phyloP scores from a whole-genome alignment of 2,888 invertebrate genomes.

The Plemyria rubiginata region DNA sequence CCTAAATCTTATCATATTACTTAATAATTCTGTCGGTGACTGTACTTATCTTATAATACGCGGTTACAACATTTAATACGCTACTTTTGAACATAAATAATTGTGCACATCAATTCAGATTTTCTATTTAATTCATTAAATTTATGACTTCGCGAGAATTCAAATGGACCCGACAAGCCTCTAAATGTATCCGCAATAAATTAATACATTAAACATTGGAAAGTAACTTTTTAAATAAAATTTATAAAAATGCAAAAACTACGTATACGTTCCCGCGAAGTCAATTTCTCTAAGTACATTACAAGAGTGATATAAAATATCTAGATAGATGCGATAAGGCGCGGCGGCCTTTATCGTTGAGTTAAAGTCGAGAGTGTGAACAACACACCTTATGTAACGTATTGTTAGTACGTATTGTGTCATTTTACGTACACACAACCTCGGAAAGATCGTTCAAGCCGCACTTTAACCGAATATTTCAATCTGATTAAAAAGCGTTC shows the following conservation, averaged over 20 bases:
- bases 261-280: conserved; percentile 46
- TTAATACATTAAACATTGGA: conserved; percentile 36
- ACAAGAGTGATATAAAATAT: conserved; percentile 5
- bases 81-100: conserved; percentile 46
- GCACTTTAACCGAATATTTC: neutral
- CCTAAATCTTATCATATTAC: conserved; percentile 28
- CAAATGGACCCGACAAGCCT: conserved; percentile 36
- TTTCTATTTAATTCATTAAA: conserved; percentile 32
- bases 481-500: neutral
- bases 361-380: conserved; percentile 14
- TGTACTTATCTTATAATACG: conserved; percentile 29
- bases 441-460: neutral
- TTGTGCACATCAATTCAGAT: conserved; percentile 54
- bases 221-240: conserved; percentile 33
- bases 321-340: conserved; percentile 5
- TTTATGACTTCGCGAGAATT: conserved; percentile 46
- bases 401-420: conserved; percentile 8
- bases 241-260: conserved; percentile 47
- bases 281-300: conserved; percentile 31
- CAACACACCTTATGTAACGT: conserved; percentile 4
- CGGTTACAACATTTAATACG: conserved; percentile 31
- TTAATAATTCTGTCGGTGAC: conserved; percentile 34
- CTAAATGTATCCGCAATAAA: conserved; percentile 34
- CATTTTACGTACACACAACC: conserved; percentile 13
- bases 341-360: conserved; percentile 11